These are phyloP conservation scores for Enhydra lutris DNA, from an alignment of 2,113 vertebrate species.

Conservation along the genomic window DNA sequence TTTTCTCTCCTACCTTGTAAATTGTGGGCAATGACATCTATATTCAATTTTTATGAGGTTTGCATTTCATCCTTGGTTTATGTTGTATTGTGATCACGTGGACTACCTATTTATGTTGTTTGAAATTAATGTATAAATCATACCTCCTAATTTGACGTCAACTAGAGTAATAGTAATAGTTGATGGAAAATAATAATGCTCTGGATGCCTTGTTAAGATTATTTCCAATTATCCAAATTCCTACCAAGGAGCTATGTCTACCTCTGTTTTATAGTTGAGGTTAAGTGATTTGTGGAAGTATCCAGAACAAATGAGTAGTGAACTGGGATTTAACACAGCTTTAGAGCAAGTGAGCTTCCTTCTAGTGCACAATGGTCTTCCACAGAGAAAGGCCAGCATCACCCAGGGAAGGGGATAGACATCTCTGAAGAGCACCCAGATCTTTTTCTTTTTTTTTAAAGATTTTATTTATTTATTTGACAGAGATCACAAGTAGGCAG, in stretches of 20 bases:
- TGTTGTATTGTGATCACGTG: neutral
- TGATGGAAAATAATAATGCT: neutral
- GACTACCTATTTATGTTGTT: neutral
- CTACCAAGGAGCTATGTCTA: neutral
- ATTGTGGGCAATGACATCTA: neutral
- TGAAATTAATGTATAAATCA: neutral
- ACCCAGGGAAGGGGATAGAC: neutral
- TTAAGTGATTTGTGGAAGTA: neutral
- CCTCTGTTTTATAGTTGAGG: neutral
- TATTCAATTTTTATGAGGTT: neutral
- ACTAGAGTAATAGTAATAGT: neutral
- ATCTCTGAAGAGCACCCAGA: neutral
- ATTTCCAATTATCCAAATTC: neutral
- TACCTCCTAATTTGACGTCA: neutral
- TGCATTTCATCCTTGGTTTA: neutral
- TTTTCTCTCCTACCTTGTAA: neutral
- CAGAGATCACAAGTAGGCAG: too few relatives aligned
- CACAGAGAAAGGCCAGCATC: neutral
- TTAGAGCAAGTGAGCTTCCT: neutral
- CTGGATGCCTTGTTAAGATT: neutral
- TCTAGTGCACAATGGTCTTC: accelerated
- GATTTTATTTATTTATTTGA: too few relatives aligned
- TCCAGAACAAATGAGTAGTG: neutral
- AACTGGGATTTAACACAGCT: neutral
- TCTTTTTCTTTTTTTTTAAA: neutral